Conservation (phyloP, 2,797 vertebrate species). For the Scolopax bukidnonensis region DNA sequence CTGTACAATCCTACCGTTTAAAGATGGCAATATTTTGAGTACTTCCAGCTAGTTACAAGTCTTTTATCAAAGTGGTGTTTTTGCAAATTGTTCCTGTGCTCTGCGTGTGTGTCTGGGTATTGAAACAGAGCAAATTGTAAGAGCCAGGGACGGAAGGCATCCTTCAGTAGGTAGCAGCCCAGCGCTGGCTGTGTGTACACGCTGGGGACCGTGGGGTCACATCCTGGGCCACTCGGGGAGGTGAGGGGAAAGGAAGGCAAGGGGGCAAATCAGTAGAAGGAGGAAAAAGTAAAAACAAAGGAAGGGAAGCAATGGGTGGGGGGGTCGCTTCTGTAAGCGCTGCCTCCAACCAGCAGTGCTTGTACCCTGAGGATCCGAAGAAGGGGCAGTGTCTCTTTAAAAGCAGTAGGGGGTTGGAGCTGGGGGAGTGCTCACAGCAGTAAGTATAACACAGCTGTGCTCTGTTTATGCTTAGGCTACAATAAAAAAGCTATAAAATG, state of each 20-base stretch:
- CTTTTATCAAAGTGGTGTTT: background rate
- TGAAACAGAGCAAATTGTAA: background rate
- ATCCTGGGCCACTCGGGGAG: background rate
- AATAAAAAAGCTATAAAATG: constrained; percentile 87
- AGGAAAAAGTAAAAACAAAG: background rate
- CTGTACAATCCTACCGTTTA: background rate
- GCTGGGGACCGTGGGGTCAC: background rate
- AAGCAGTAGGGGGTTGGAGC: constrained; percentile 68
- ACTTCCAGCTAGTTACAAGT: background rate
- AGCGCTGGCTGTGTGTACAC: background rate
- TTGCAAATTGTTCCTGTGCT: background rate
- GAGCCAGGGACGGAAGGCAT: background rate
- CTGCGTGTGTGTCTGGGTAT: background rate
- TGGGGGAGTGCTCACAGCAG: constrained; percentile 73
- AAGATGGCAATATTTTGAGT: constrained; percentile 30
- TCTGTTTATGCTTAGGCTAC: constrained; percentile 85
- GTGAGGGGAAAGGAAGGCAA: background rate
- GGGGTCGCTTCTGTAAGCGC: background rate
- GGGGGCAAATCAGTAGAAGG: background rate
- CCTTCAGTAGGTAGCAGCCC: background rate
- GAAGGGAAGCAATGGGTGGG: background rate
- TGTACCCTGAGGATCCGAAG: background rate
- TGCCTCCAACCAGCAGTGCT: background rate
- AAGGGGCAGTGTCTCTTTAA: constrained; percentile 73
- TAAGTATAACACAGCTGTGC: constrained; percentile 86